Base-by-base conservation (phyloP, 1,140 invertebrate genomes). In the Kradibia gibbosae region DNA sequence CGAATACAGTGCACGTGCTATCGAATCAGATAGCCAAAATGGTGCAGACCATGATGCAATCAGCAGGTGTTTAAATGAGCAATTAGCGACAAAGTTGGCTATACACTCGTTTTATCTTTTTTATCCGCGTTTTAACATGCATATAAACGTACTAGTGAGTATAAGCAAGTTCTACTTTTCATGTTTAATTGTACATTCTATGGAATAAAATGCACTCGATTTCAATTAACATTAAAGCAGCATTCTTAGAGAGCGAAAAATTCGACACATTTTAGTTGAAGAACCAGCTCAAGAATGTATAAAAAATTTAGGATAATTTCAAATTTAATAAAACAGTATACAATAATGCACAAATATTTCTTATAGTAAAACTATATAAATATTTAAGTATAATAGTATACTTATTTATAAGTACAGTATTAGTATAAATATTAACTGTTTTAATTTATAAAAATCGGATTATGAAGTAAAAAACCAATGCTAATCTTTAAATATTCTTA, bases 1-100 rank as follows among this genome's bases (percentile, higher is more conserved):
- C 8, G 13, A 20, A 20, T 36, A 65, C 31, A 65, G n/a, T n/a
- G n/a, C 17, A 36, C 22, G 60, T 65, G 2, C 73, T 8, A 36
- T 76, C n/a, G 22, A 62, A 76, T 76, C 36, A 45, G 39, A 76
- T 62, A 76, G 53, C 55, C 73, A 45, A 57, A 76, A 70, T 17
- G 15, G 8, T 48, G 45, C 17, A 48, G 17, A 17, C 45, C 50
- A 53, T 53, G 50, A 20, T 53, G 50, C 15, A 34, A 31, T 57
- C 34, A 8, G 57, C 3, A 34, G 1, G 28, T 7, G 10, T 65
- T 34, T 36, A 36, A 65, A 36, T 1, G 10, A 34, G 31, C 31
- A 34, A 17, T 36, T 28, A 20, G 13, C 8, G 60, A 34, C 25
- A 22, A 34, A 34, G 20, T 62, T 62, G 20, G 53, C 22, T 25